Percentiles rank a stretch among this genome's conserved stretches.
Evolutionary conservation across 1,140 invertebrate genomes (phyloP).

Genomic region (Globodera ellingtonae): DNA sequence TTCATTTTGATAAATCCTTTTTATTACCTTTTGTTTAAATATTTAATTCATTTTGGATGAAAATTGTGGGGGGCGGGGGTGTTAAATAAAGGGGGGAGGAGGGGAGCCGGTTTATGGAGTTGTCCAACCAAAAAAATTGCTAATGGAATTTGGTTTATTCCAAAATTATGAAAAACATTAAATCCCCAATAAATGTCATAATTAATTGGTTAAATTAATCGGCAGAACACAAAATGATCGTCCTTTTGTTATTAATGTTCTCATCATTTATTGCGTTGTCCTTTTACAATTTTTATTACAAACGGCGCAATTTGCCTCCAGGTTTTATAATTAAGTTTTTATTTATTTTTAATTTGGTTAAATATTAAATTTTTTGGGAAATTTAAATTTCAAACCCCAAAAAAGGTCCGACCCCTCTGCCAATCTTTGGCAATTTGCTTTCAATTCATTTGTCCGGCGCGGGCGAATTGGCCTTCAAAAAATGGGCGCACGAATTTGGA

Average conservation of each 20-base stretch:
- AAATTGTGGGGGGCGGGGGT: no score
- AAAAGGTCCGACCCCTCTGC: slow-evolving; percentile 34
- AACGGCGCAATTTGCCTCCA: slow-evolving; percentile 40
- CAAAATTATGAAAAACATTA: no score
- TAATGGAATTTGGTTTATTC: no score
- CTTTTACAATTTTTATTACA: slow-evolving; percentile 53
- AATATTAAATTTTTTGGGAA: neutral
- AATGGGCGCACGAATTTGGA: slow-evolving; percentile 40
- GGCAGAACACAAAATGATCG: neutral
- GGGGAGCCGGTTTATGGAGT: no score
- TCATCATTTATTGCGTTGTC: neutral
- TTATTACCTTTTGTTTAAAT: no score
- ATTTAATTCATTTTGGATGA: no score
- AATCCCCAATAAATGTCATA: neutral
- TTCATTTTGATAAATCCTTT: no score
- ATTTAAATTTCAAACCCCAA: neutral
- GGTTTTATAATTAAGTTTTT: neutral
- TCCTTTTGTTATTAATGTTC: neutral
- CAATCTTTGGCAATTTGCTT: slow-evolving; percentile 36
- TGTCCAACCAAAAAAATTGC: no score
- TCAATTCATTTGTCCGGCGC: slow-evolving; percentile 7
- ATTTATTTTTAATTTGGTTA: no score
- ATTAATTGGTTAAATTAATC: neutral
- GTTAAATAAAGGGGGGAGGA: no score
- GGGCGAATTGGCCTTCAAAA: slow-evolving; percentile 25